Conservation (phyloP, 1,140 invertebrate species). For the Lanistes nyassanus region DNA sequence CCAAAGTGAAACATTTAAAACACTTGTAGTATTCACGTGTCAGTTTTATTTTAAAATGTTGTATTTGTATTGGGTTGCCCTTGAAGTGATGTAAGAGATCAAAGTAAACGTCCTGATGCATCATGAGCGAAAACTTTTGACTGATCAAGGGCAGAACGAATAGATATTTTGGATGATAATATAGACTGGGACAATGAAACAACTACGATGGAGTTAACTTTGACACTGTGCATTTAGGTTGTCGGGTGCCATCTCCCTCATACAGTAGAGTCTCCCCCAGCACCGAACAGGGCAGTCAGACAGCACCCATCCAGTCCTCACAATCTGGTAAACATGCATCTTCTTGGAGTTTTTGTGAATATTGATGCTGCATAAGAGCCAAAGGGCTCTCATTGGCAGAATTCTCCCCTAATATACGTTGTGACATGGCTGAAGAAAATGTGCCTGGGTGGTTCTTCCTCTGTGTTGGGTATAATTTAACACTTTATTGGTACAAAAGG, state of each 20-base stretch:
- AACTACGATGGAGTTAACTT: too few relatives aligned
- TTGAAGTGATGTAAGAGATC: constrained; percentile 17
- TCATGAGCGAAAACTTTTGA: constrained; percentile 3
- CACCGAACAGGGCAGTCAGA: constrained; percentile 82
- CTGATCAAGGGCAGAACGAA: constrained; percentile 16
- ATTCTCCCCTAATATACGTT: too few relatives aligned
- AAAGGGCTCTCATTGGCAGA: too few relatives aligned
- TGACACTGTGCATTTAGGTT: constrained; percentile 55
- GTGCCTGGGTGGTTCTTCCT: too few relatives aligned
- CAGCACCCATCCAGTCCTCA: constrained; percentile 34
- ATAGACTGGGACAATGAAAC: too few relatives aligned
- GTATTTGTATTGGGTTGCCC: constrained; percentile 11
- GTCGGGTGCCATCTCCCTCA: constrained; percentile 74
- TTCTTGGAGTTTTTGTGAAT: too few relatives aligned
- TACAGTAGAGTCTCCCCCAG: constrained; percentile 72
- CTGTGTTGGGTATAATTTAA: too few relatives aligned
- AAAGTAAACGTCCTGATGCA: constrained; percentile 21
- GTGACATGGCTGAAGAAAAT: too few relatives aligned
- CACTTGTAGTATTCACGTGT: not conserved
- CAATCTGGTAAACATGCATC: constrained; percentile 35
- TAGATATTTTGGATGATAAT: not conserved
- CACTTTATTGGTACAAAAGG: too few relatives aligned
- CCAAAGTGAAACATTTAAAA: too few relatives aligned
- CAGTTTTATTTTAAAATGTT: constrained; percentile 2
- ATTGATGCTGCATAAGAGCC: too few relatives aligned